Base-by-base conservation (phyloP, 2,888 invertebrate species). In the Rotaria socialis region DNA sequence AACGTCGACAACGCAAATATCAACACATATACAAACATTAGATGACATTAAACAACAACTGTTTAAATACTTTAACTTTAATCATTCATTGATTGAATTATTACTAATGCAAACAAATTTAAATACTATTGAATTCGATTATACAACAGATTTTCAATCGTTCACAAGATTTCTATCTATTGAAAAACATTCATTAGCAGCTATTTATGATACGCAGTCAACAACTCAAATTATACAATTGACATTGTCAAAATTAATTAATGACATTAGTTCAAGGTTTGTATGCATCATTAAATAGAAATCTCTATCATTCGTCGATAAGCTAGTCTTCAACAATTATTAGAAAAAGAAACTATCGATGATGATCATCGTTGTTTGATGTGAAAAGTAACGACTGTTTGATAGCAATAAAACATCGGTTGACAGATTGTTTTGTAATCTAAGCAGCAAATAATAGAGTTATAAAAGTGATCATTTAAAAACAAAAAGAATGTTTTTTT, bases 41-140 rank as follows among this genome's bases (percentile, higher is more conserved):
- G 55, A 84, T 84, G 56, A 84, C 55, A 27, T 84, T 35, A 41
- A 41, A 41, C 52, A 84, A 55, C 52, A 84, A 55, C 41, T 56
- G 10, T 24, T 41, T 35, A 47, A 84, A 47, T 84, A 80, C 47
- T 80, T 80, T 47, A 2, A 35, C 19, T 35, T 67, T 4, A 67
- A 67, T 67, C 10, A 80, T 47, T 80, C 80, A n/a, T 47, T 47
- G 19, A 80, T 80, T 47, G 47, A 80, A 4, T 80, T 80, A 80
- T 67, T 67, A 41, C n/a, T 80, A n/a, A 11, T 43, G 24, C 47
- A 43, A 47, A 24, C 47, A 47, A 80, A 43, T 80, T 47, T 80
- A 47, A 80, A 24, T n/a, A 47, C 80, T 11, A 80, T 80, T 14
- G n/a, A 43, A 19, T 80, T 80, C n/a, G 80, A 80, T 80, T 47